Base-by-base conservation (phyloP, 2,888 invertebrate species). In the Trichopoda pennipes region DNA sequence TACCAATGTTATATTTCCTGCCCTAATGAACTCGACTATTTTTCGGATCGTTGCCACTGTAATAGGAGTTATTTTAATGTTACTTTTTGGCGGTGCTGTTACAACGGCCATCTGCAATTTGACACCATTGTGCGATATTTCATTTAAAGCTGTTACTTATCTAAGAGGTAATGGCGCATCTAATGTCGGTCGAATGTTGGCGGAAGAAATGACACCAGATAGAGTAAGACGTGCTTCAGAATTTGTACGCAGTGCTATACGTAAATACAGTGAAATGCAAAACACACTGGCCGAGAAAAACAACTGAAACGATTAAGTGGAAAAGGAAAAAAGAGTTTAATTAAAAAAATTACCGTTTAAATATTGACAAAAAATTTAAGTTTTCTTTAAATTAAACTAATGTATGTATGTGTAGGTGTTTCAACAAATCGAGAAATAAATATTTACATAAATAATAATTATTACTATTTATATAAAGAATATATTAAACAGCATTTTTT, bases 71-170 rank as follows among this genome's bases (percentile, higher is more conserved):
- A 86, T 92, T 17, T 88, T 88, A 3, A 87, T 93, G 7, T 86
- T 93, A 6, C 74, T 93, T 7, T 88, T 93, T 66, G 93, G 93
- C 4, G 91, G 92, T 12, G 88, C 92, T 23, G 89, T 93, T 23
- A 93, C 93, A 0, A 92, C 92, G 1, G 90, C 92, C 1, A 86
- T 94, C 0, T 94, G 94, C 86, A 92, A 92, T 7, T 87, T 93
- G 6, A 93, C 94, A 0, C 92, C 93, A 1, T 84, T 94, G 68
- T 94, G 94, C 85, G 91, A 92, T 14, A 92, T 93, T 72, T 91
- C 92, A 4, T 87, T 87, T 61, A 87, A 87, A 16, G 89, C 90
- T n/a, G 84, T 89, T 0, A 86, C 88, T 12, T 89, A 90, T 42
- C 80, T 91, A 14, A 86, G 88, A 0, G 86, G 90, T 4, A 56